Conservation (phyloP, 2,888 invertebrate genomes). For the Ennomos erosarius region DNA sequence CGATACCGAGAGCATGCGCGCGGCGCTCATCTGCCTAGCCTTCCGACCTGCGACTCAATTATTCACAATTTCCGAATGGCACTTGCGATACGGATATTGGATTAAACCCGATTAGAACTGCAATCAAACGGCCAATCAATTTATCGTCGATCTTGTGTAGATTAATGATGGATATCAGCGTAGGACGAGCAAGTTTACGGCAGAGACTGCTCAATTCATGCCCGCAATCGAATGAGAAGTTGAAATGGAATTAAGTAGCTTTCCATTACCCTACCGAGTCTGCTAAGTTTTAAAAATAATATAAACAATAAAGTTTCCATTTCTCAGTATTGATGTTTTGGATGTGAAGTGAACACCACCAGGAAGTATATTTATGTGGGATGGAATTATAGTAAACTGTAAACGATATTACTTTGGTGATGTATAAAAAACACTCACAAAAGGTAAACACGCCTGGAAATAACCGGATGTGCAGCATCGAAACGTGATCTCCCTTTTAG, state of each 20-base stretch:
- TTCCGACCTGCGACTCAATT: conserved; percentile 63
- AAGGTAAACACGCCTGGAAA: conserved; percentile 56
- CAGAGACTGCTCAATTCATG: background rate
- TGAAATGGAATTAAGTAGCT: background rate
- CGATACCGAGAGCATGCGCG: conserved; percentile 51
- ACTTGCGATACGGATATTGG: conserved; percentile 51
- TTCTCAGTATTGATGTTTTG: conserved; percentile 7
- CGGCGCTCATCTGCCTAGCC: conserved; percentile 46
- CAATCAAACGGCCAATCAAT: conserved; percentile 39
- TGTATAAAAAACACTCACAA: conserved; percentile 55
- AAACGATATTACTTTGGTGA: conserved; percentile 51
- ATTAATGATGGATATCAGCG: conserved; percentile 25
- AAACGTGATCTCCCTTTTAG: conserved; percentile 34
- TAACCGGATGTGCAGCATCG: conserved; percentile 51
- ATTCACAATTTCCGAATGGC: conserved; percentile 76
- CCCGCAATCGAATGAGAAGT: background rate
- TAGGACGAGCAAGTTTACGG: conserved; percentile 15
- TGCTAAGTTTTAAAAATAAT: background rate
- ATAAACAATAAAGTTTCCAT: conserved; percentile 4
- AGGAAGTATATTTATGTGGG: conserved; percentile 9
- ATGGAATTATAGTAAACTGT: conserved; percentile 34
- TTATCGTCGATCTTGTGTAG: conserved; percentile 35
- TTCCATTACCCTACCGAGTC: conserved; percentile 1
- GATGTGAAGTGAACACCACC: conserved; percentile 12
- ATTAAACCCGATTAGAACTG: conserved; percentile 41